Evolutionary conservation across 2,888 invertebrate genomes (phyloP), one percentile per base, ranked within the genome.

Genomic region (Ernsta delagoae): DNA sequence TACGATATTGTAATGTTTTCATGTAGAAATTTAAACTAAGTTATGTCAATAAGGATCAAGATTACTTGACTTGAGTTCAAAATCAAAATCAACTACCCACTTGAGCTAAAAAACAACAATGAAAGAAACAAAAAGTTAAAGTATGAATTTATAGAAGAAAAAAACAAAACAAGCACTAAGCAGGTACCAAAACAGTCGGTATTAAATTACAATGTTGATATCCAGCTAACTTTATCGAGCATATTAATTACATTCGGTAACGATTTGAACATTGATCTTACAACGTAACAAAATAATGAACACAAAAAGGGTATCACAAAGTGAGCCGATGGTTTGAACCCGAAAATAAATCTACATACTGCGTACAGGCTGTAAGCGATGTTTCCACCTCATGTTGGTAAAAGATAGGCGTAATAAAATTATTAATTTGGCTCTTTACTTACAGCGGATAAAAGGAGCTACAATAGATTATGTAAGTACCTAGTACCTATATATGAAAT

Each of bases 261-360:
- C 68, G 62, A 68, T 68, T 68, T 68, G 62, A 68, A 68, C 68
- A 68, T 63, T 68, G 68, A 68, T 68, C 62, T 68, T 68, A 68
- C 68, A 68, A 63, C 68, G 68, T 68, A 63, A 68, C 68, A 68
- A 68, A 68, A 68, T 68, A 68, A 68, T 68, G 68, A 63, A 68
- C 50, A 67, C 62, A 68, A 69, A 69, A 69, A 69, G 59, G 57
- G 9, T 54, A 67, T 59, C 34, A 68, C 64, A 83, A 81, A 75
- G 73, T 65, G 67, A 76, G 75, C 74, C 77, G 77, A 79, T 79
- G 79, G 78, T 78, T 74, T 75, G 70, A 24, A 31, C 70, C 59
- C 63, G 63, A 70, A 48, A 64, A 70, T 70, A 70, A 70, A 70
- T 70, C 59, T 70, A 70, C 70, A 70, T 70, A 59, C 63, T 62